Base-by-base conservation (phyloP, 2,888 invertebrate genomes). In the Aspidapion aeneum region DNA sequence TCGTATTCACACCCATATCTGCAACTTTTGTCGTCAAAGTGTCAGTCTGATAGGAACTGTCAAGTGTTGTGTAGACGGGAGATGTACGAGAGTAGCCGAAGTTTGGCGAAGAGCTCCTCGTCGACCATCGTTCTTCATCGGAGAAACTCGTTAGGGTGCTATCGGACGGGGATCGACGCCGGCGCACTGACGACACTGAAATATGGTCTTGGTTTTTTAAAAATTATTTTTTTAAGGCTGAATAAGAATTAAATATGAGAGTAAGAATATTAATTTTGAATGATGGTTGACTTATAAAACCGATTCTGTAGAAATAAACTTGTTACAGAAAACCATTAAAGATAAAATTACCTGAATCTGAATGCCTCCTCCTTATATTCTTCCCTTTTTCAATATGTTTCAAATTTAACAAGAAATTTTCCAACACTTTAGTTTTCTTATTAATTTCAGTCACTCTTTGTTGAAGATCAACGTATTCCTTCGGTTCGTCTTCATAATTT, bases 71-170 rank as follows among this genome's bases (percentile, higher is more conserved):
- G 20, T 64, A 68, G 58, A 68, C 71, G 1, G 35, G 51, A 12
- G 35, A 35, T 3, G 35, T 35, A 3, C 35, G 35, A 12, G 35
- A 3, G n/a, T n/a, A n/a, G n/a, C n/a, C n/a, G n/a, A n/a, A n/a
- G 9, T 12, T 55, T 18, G 59, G 19, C 35, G 71, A 70, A 7
- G 69, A 67, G 1, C 72, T 64, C 20, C 66, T 66, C 1, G 64
- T 65, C 5, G 72, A 70, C 70, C 71, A 72, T n/a, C 71, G 68
- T 20, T 70, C 70, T 35, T 70, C 71, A 9, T 73, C 72, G 1
- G 69, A 68, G 55, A 67, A 70, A 58, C 69, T 71, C 1, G 69
- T 66, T 18, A 64, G 22, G 61, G 56, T 1, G 52, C 58, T 57
- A 21, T 22, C 48, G 22, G 57, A 16, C n/a, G n/a, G n/a, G 21